These are phyloP conservation scores for Diuraphis noxia DNA, from an alignment of 1,140 invertebrate species.

Conservation along the genomic window DNA sequence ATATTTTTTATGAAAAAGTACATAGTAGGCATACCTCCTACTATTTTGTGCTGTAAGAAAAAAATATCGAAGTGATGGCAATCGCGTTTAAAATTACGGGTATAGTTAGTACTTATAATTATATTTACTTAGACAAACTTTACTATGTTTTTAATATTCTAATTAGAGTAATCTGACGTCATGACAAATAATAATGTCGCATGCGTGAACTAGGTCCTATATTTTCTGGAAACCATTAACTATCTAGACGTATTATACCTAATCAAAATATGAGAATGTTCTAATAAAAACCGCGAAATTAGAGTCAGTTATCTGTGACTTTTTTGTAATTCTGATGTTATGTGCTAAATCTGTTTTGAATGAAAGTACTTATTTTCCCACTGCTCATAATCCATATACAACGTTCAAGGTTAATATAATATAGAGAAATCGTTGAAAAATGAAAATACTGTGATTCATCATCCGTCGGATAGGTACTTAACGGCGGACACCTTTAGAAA, in stretches of 20 bases:
- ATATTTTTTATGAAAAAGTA: not conserved
- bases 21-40: too few species aligned
- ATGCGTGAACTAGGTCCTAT: not conserved
- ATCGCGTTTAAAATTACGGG: not conserved
- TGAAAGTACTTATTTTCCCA: conserved; percentile 25
- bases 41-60: not conserved
- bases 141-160: not conserved
- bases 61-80: not conserved
- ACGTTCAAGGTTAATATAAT: conserved; percentile 36
- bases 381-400: not conserved
- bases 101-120: not conserved
- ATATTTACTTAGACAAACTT: not conserved
- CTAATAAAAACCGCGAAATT: not conserved
- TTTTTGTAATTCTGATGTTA: not conserved
- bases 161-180: not conserved
- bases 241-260: not conserved
- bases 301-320: not conserved
- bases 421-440: conserved; percentile 40
- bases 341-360: conserved; percentile 30
- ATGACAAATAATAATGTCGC: not conserved
- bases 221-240: conserved; percentile 4
- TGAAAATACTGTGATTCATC: conserved; percentile 30
- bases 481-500: conserved; percentile 1
- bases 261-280: conserved; percentile 17
- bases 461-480: not conserved